Evolutionary conservation across 2,888 invertebrate genomes (phyloP).

Genomic region (Punctoribates punctum): DNA sequence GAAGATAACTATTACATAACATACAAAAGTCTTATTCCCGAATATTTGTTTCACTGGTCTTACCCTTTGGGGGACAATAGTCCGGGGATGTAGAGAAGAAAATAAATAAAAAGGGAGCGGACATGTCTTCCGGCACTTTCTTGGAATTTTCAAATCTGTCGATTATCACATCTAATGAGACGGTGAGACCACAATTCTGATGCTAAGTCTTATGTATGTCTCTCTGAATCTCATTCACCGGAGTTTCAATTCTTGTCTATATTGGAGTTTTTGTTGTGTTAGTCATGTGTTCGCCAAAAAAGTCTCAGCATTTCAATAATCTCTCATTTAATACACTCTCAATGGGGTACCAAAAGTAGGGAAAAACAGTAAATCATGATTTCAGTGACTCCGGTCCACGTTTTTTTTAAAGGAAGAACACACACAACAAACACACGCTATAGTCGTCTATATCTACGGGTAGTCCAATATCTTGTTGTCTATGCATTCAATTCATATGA

Average conservation of each 20-base stretch:
- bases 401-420: not conserved
- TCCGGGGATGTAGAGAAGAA: not conserved
- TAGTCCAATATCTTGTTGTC: not conserved
- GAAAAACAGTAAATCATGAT: constrained; percentile 14
- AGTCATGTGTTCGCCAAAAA: too few relatives aligned
- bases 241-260: too few relatives aligned
- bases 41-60: not conserved
- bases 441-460: not conserved
- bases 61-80: not conserved
- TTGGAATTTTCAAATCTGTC: not conserved
- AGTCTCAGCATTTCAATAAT: not conserved
- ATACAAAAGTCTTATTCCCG: not conserved
- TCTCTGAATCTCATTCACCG: too few relatives aligned
- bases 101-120: not conserved
- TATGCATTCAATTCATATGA: not conserved
- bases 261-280: too few relatives aligned
- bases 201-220: too few relatives aligned
- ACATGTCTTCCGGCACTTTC: not conserved
- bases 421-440: not conserved
- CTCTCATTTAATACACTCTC: not conserved
- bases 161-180: not conserved
- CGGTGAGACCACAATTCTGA: not conserved
- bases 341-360: not conserved
- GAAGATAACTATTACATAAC: too few relatives aligned
- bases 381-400: not conserved